Conservation (phyloP, 2,888 invertebrate species). For the Sphaerophoria taeniata region DNA sequence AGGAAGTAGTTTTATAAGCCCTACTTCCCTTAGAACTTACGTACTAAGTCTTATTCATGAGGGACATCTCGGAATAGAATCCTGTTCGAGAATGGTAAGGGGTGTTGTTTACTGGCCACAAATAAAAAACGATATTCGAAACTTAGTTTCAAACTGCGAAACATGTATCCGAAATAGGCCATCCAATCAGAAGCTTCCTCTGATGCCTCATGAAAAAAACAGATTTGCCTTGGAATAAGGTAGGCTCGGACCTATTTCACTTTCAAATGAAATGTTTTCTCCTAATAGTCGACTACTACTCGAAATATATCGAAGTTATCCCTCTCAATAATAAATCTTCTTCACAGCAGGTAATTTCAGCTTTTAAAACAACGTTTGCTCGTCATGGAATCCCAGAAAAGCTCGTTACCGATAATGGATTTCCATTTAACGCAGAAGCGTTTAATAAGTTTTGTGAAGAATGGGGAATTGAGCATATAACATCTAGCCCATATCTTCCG, state of each 20-base stretch:
- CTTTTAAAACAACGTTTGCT: constrained; percentile 71
- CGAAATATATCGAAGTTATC: constrained; percentile 70
- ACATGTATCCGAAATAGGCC: constrained; percentile 62
- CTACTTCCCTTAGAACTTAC: constrained; percentile 27
- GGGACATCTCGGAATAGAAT: too few relatives aligned
- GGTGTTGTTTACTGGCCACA: constrained; percentile 59
- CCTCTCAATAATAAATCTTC: constrained; percentile 47
- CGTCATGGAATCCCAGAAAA: constrained; percentile 67
- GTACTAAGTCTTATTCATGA: too few relatives aligned
- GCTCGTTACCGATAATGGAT: constrained; percentile 69
- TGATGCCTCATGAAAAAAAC: constrained; percentile 32
- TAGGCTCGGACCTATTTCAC: constrained; percentile 64
- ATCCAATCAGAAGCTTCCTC: constrained; percentile 51
- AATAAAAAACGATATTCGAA: constrained; percentile 60
- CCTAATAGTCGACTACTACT: constrained; percentile 73
- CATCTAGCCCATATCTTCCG: constrained; percentile 63
- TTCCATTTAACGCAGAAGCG: constrained; percentile 56
- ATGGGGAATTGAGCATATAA: constrained; percentile 66
- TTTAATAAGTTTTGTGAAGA: constrained; percentile 61
- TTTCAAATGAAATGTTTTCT: constrained; percentile 56
- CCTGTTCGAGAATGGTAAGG: too few relatives aligned
- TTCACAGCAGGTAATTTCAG: constrained; percentile 39
- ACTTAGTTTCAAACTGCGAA: constrained; percentile 66
- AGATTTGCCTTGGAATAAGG: constrained; percentile 46
- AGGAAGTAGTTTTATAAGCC: constrained; percentile 42